Evolutionary conservation across 1,140 invertebrate genomes (phyloP), one percentile per base, ranked within the genome.

Genomic region (Agrypnia vestita): DNA sequence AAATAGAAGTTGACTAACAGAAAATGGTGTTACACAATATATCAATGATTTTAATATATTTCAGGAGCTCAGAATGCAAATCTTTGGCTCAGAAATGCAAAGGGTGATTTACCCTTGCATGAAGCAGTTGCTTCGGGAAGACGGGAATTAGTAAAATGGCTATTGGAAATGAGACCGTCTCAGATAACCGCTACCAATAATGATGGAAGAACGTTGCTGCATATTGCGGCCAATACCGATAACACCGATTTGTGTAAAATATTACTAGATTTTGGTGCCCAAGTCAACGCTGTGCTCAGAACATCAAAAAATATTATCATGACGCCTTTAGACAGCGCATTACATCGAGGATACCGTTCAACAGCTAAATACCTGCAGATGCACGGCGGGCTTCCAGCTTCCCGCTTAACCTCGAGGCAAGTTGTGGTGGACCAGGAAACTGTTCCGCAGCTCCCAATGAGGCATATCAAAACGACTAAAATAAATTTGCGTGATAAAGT

Each of bases 241-340:
- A 96, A 99, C 86, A 92, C 98, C 0, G 97, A 98, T 88, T 93
- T 98, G 86, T 98, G 97, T 88, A 97, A 97, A 86, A 91, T 97
- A 46, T 87, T 98, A 4, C 87, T 98, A 51, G 96, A 97, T 85
- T 91, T 93, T 56, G 93, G 94, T 0, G 95, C 94, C 0, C 92
- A 95, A 84, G 92, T 97, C 0, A 98, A 98, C 87, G 92, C 94
- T 0, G 90, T 98, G 9, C 93, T 97, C 82, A 90, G 95, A 76
- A 96, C 95, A 11, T 93, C 92, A 0, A 95, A 96, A 86, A 96
- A 96, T 59, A 91, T 94, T 59, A 89, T 94, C 21, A 92, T 98
- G 89, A 98, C 97, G 0, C 96, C 97, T 0, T 89, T 98, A 80
- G 97, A 99, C 87, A 96, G 96, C 75, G 97, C 97, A 0, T 88